Base-by-base conservation (phyloP, 2,797 vertebrate species). In the Sarcophilus harrisii region DNA sequence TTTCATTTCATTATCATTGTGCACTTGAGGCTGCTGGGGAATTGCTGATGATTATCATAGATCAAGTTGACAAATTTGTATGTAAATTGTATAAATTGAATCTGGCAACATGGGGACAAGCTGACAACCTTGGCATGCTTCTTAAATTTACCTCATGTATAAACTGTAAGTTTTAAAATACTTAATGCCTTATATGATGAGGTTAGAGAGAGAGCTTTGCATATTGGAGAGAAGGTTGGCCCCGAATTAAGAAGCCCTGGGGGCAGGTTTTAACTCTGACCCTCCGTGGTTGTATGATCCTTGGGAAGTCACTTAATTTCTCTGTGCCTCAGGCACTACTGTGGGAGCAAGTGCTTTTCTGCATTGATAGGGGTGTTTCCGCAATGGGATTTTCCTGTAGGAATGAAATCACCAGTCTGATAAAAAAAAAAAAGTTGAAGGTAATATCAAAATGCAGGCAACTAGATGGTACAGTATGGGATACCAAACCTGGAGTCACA, bases 21-120 rank as follows among this genome's bases (percentile, higher is more conserved):
- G 73, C 38, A 4, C 38, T 87, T 87, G 73, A 87, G 24, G 38
- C 24, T 87, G 38, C 73, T 45, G 38, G 73, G 73, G 38, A 87
- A 87, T 87, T 87, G 38, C 73, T 87, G 73, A 87, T 87, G 73
- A 87, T 87, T 28, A 73, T 45, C 73, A 87, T 87, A 87, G 73
- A 87, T 87, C 73, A 87, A 87, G 73, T 27, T 87, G 73, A 87
- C 73, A 87, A 87, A 87, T 87, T 87, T 87, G 24, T 87, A 87
- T 87, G 73, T 87, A 87, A 87, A 87, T 87, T 87, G 73, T 87
- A 87, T 87, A 87, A 87, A 87, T 49, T 87, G 73, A 87, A 87
- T 87, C 38, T 87, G 73, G 73, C 73, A 87, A 87, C 21, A 28
- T 49, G 38, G 38, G 73, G 73, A 87, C 38, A 49, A 87, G 45